A percentile compares a stretch with the other conserved stretches of the same genome.
Conservation (phyloP, 2,113 vertebrate genomes). For the Hippocampus mohnikei region DNA sequence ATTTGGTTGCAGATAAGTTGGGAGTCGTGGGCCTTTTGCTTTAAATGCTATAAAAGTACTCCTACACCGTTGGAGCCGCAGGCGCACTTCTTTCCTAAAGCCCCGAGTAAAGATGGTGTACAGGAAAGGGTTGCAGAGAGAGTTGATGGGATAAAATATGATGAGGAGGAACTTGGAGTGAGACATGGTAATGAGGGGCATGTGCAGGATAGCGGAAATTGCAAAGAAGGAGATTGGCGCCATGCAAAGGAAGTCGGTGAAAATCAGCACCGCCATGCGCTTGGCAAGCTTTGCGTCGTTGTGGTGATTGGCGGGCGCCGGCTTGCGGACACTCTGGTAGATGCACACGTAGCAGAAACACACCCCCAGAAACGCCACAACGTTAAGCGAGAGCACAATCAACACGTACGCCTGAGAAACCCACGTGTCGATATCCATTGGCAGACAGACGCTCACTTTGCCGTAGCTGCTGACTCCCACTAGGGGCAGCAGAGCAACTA, state of each 20-base stretch:
- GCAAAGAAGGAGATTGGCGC: constrained; percentile 94
- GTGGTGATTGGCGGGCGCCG: constrained; percentile 74
- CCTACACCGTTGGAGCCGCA: constrained; percentile 79
- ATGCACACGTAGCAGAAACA: constrained; percentile 88
- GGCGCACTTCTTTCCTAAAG: constrained; percentile 81
- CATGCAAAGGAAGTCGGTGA: constrained; percentile 92
- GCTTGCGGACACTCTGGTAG: constrained; percentile 83
- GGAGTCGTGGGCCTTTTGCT: constrained; percentile 74
- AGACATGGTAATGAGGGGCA: constrained; percentile 90
- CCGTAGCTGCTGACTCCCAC: constrained; percentile 87
- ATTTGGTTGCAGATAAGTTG: constrained; percentile 44
- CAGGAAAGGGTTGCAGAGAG: constrained; percentile 90
- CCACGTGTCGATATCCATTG: constrained; percentile 86
- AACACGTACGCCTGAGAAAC: constrained; percentile 84
- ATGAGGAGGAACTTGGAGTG: constrained; percentile 90
- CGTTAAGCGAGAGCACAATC: constrained; percentile 79
- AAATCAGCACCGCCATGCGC: constrained; percentile 92
- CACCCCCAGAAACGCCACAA: constrained; percentile 79
- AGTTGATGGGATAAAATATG: constrained; percentile 93
- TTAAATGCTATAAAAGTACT: constrained; percentile 74
- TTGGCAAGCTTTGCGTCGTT: constrained; percentile 88
- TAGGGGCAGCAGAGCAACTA: constrained; percentile 82
- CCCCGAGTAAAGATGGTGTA: constrained; percentile 92
- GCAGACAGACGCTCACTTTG: constrained; percentile 92
- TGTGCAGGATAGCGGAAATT: constrained; percentile 85